A percentile compares a stretch with the other conserved stretches of the same genome.
phyloP scores from a whole-genome alignment of 37 sponge, comb jelly and placozoan genomes.

The Axinella damicornis region DNA sequence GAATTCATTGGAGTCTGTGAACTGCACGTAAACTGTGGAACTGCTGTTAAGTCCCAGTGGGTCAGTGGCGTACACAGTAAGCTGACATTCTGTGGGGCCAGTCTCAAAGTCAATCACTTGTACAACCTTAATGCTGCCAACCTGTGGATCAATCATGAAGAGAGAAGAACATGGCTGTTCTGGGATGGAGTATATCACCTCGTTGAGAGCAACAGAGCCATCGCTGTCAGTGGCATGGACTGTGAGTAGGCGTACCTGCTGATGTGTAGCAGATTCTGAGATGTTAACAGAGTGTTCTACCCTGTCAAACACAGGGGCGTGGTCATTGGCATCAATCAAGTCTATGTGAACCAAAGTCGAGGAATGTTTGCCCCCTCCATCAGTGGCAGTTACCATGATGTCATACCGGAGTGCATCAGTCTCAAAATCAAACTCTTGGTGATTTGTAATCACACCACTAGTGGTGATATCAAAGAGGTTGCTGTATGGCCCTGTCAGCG shows the following conservation, averaged over 20 bases:
- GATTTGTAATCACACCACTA: slow-evolving; percentile 50
- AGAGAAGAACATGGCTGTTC: slow-evolving; percentile 1
- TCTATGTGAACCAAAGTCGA: slow-evolving; percentile 33
- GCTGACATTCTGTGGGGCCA: slow-evolving; percentile 15
- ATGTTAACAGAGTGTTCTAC: slow-evolving; percentile 10
- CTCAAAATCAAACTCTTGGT: slow-evolving; percentile 58
- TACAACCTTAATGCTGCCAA: slow-evolving; percentile 27
- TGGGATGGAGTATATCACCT: slow-evolving; percentile 33
- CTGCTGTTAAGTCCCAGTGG: background rate
- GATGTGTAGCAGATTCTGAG: slow-evolving; percentile 23
- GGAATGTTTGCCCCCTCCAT: slow-evolving; percentile 65
- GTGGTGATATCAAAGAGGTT: slow-evolving; percentile 29
- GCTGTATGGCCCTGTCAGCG: slow-evolving; percentile 9
- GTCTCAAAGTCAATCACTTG: slow-evolving; percentile 55
- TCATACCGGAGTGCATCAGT: slow-evolving; percentile 25
- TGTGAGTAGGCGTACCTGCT: slow-evolving; percentile 1
- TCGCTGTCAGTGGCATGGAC: slow-evolving; percentile 57
- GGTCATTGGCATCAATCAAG: slow-evolving; percentile 67
- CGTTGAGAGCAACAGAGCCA: slow-evolving; percentile 24
- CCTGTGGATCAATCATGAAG: slow-evolving; percentile 7
- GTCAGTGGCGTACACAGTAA: slow-evolving; percentile 47
- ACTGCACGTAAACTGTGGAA: background rate
- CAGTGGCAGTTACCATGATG: slow-evolving; percentile 50
- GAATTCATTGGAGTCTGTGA: slow-evolving; percentile 53
- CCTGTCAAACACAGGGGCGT: slow-evolving; percentile 49